Evolutionary conservation across 2,888 invertebrate species (phyloP), one percentile per base, ranked within the genome.

Genomic region (Hydroisotoma schaefferi): DNA sequence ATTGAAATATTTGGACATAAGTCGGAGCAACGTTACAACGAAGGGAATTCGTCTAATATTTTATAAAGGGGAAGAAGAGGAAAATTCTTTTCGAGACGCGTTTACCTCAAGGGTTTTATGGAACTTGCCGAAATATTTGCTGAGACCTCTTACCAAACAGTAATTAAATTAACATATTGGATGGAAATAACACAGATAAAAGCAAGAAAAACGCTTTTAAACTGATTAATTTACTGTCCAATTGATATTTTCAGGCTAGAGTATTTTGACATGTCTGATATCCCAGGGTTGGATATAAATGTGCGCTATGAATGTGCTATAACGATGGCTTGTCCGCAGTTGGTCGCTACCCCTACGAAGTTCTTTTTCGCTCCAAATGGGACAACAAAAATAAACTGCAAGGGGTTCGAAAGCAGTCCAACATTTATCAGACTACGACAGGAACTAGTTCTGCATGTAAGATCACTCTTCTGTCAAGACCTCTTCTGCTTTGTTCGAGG

Each of bases 1-100:
- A 33, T 43, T 70, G 23, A 61, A 67, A 40, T 53, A 70, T 57
- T 29, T 70, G n/a, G 70, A 70, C 55, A 59, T 68, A 12, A 52
- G 67, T 12, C 63, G 64, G 8, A 64, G 61, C 2, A 44, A 27
- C 27, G 58, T 68, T 1, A 70, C 61, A n/a, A 57, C 61, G 8
- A 22, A 33, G 2, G 70, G 70, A 4, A 57, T 70, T 12, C 54
- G 58, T 4, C 53, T 57, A 0, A 38, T 70, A 8, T 53, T 53
- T 18, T 53, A 26, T 26, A 53, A 43, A 12, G 43, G 23, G 3
- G 26, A 4, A 2, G 40, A 38, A 6, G 29, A 23, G 10, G 53
- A 53, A 18, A 38, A 6, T 12, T 3, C 8, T 3, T 53, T 26
- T 23, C 3, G 25, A 25, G n/a, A 6, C 4, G 20, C 25, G 5